A percentile compares a stretch with the other conserved stretches of the same genome.
Conservation (phyloP, 2,888 invertebrate genomes). For the Drosophila siamana region DNA sequence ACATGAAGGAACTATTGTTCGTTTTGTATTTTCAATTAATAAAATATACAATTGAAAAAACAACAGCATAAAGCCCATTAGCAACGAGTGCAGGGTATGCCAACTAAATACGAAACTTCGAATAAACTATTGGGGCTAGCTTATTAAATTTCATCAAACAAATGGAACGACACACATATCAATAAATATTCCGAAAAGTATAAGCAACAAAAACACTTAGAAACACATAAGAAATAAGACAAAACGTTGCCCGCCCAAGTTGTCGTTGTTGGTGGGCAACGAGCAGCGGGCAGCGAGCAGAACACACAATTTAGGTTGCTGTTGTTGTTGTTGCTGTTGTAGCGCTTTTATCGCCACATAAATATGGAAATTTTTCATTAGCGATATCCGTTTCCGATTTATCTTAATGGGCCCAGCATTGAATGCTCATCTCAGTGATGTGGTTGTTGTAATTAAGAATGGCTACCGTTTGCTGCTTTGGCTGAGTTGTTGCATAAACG, state of each 20-base stretch:
- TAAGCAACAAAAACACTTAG: conserved; percentile 16
- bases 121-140: conserved; percentile 3
- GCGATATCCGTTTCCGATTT: conserved; percentile 81
- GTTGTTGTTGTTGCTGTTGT: conserved; percentile 34
- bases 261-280: conserved; percentile 43
- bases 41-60: background rate
- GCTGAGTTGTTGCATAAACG: conserved; percentile 55
- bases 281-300: conserved; percentile 1
- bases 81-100: background rate
- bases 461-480: conserved; percentile 65
- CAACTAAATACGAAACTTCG: background rate
- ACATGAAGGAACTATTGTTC: too few species aligned
- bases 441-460: conserved; percentile 74
- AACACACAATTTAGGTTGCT: conserved; percentile 32
- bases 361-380: conserved; percentile 80
- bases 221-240: conserved; percentile 18
- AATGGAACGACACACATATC: conserved; percentile 45
- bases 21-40: background rate
- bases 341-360: conserved; percentile 66
- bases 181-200: conserved; percentile 16
- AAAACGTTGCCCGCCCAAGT: conserved; percentile 43
- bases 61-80: background rate
- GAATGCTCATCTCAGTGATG: conserved; percentile 34
- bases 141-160: conserved; percentile 47
- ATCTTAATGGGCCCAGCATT: conserved; percentile 64